Conservation (phyloP, 92 coral and sea anemone genomes). For the Porites rus region DNA sequence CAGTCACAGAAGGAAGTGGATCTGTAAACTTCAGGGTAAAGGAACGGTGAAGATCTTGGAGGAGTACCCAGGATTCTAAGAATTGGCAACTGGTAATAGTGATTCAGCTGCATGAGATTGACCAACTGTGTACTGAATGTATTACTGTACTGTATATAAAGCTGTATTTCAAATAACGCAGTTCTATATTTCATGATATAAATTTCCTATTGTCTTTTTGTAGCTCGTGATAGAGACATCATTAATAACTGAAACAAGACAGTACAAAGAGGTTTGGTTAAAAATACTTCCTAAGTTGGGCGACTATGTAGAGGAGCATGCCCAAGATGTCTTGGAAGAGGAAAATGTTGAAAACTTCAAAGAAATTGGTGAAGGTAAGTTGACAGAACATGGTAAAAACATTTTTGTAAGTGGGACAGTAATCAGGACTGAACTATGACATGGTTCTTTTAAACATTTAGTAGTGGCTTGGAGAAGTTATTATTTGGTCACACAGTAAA, state of each 20-base stretch:
- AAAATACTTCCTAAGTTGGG: background rate
- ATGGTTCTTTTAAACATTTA: too few relatives aligned
- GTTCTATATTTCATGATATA: too few relatives aligned
- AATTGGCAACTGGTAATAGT: background rate
- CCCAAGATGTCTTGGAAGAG: background rate
- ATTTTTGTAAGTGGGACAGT: too few relatives aligned
- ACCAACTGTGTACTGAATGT: too few relatives aligned
- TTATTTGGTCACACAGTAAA: too few relatives aligned
- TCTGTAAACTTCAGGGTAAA: background rate
- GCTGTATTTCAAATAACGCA: too few relatives aligned
- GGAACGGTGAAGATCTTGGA: background rate
- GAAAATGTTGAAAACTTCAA: background rate
- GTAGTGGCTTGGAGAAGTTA: too few relatives aligned
- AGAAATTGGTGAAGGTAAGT: background rate
- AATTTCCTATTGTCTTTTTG: background rate
- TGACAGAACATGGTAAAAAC: too few relatives aligned
- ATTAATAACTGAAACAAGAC: background rate
- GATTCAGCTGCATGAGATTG: background rate
- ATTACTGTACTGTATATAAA: too few relatives aligned
- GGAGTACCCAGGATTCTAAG: slow-evolving; percentile 26
- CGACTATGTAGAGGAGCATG: background rate
- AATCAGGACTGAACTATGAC: too few relatives aligned
- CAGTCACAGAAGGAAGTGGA: background rate
- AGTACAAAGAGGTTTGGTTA: background rate
- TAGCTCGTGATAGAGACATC: background rate